Conservation (phyloP, 2,113 vertebrate genomes). For the Maccullochella peelii region DNA sequence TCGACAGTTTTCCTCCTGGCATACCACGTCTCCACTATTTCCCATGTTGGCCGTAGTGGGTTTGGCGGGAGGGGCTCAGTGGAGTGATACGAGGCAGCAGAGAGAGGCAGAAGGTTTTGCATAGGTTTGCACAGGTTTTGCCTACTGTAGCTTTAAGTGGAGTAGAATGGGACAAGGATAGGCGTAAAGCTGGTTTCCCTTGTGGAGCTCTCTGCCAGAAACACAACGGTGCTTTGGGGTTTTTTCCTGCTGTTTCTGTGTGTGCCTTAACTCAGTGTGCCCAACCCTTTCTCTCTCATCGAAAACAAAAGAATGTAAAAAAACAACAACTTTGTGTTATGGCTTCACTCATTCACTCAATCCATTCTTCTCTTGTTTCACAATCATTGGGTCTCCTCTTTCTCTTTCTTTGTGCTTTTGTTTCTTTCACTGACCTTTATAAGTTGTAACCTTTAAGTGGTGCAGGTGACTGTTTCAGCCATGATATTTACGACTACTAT, state of each 20-base stretch:
- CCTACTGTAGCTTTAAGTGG: no score
- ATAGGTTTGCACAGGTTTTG: no score
- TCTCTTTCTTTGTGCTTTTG: background rate
- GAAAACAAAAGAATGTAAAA: constrained; percentile 30
- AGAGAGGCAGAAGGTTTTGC: no score
- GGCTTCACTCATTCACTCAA: background rate
- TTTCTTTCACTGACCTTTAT: background rate
- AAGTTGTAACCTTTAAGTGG: background rate
- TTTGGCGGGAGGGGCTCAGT: no score
- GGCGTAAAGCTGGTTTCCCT: background rate
- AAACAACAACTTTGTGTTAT: background rate
- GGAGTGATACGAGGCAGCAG: no score
- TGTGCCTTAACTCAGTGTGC: background rate
- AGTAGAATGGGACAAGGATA: background rate
- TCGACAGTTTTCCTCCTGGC: background rate
- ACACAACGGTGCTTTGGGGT: background rate
- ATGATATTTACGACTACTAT: no score
- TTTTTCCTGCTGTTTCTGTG: background rate
- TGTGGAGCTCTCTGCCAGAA: background rate
- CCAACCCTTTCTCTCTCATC: constrained; percentile 23
- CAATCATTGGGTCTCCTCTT: constrained; percentile 32
- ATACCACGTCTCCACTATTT: background rate
- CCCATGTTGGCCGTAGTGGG: background rate
- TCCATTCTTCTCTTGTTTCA: constrained; percentile 1
- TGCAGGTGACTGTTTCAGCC: background rate